Evolutionary conservation across 1,140 invertebrate genomes (phyloP).

Genomic region (Diuraphis noxia): DNA sequence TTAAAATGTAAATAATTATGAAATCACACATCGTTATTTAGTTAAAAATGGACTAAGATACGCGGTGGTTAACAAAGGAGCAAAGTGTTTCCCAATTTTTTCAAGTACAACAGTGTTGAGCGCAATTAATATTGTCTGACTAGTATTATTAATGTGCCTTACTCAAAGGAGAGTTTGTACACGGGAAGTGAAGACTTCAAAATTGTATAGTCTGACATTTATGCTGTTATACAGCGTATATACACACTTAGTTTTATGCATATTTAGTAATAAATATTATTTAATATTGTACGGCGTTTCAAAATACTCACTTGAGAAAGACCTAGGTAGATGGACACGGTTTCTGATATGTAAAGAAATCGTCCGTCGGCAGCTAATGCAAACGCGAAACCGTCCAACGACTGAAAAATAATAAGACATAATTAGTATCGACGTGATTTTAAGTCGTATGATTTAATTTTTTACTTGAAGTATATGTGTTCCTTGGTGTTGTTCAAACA

Average conservation of each 20-base stretch:
- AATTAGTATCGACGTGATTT: background rate
- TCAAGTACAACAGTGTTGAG: background rate
- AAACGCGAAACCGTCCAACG: conserved; percentile 47
- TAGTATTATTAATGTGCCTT: background rate
- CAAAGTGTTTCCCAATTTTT: conserved; percentile 1
- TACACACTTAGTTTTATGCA: background rate
- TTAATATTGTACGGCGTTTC: background rate
- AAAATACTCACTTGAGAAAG: conserved; percentile 85
- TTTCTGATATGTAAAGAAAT: conserved; percentile 98
- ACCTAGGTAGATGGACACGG: conserved; percentile 97
- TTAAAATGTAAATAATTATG: conserved; percentile 18
- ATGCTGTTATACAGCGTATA: background rate
- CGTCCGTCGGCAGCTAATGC: conserved; percentile 59
- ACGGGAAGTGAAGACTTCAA: background rate
- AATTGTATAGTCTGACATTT: background rate
- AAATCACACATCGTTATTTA: background rate
- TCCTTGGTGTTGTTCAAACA: conserved; percentile 95
- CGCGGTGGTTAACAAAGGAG: background rate
- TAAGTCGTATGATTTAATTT: background rate
- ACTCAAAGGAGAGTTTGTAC: background rate
- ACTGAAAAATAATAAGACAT: conserved; percentile 18
- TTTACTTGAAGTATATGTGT: conserved; percentile 94
- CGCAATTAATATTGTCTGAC: background rate
- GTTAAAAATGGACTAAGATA: conserved; percentile 19
- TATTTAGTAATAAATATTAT: background rate